Conservation (phyloP, 1,140 invertebrate species). For the Cataglyphis hispanica region DNA sequence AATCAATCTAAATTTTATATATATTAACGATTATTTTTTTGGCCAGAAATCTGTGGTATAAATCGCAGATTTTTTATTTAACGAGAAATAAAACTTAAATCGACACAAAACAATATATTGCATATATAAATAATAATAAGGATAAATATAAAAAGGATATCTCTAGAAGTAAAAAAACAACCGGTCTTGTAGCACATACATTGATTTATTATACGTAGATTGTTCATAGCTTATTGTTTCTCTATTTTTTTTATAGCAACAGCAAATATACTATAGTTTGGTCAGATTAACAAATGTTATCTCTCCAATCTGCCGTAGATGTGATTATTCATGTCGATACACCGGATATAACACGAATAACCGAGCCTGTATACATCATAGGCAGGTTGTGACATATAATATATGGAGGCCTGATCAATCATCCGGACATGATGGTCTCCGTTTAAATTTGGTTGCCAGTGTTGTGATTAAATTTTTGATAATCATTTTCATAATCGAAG, state of each 20-base stretch:
- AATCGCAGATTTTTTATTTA: no score
- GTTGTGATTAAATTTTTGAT: slow-evolving; percentile 65
- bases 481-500: slow-evolving; percentile 69
- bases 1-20: no score
- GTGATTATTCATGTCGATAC: slow-evolving; percentile 74
- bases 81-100: no score
- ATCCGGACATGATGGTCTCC: slow-evolving; percentile 84
- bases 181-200: slow-evolving; percentile 83
- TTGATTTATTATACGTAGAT: slow-evolving; percentile 87
- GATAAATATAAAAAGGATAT: background rate
- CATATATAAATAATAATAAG: background rate
- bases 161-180: slow-evolving; percentile 26
- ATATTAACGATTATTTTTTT: no score
- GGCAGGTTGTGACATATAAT: slow-evolving; percentile 77
- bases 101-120: no score
- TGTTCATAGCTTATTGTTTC: slow-evolving; percentile 86
- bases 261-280: slow-evolving; percentile 85
- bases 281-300: slow-evolving; percentile 84
- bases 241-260: slow-evolving; percentile 80
- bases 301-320: slow-evolving; percentile 81
- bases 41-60: no score
- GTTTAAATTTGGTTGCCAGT: slow-evolving; percentile 28
- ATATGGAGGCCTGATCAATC: slow-evolving; percentile 76
- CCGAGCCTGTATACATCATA: slow-evolving; percentile 82
- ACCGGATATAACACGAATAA: slow-evolving; percentile 82